Base-by-base conservation (phyloP, 37 sponge, comb jelly and placozoan species). In the Halichondria panicea region DNA sequence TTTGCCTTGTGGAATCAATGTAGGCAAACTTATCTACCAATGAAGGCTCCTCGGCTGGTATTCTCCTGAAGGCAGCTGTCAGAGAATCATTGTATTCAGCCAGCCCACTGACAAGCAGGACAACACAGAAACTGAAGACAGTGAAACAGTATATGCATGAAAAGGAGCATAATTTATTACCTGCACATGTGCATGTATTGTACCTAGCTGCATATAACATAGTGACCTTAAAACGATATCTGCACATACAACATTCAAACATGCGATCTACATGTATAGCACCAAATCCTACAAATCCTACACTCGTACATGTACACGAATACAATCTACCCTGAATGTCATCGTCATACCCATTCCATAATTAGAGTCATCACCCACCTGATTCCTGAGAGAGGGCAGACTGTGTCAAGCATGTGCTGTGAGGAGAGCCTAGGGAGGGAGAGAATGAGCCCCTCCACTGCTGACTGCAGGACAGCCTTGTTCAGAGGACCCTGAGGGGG, bases 341-440 rank as follows among this genome's bases (percentile, higher is more conserved):
- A n/a, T n/a, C n/a, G n/a, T n/a, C n/a, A n/a, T n/a, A n/a, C n/a
- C n/a, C n/a, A n/a, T n/a, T n/a, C n/a, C n/a, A n/a, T n/a, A n/a
- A n/a, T n/a, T n/a, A n/a, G n/a, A n/a, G n/a, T n/a, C n/a, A n/a
- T n/a, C n/a, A n/a, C n/a, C n/a, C n/a, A n/a, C n/a, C n/a, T n/a
- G n/a, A 13, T 61, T 43, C 31, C 41, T 43, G 45, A 70, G 22
- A 70, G 19, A 43, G 77, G 84, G 46, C 85, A 85, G 54, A 72
- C 57, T 1, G 1, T 46, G 39, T 85, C 68, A 35, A 85, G 64
- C 28, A 72, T 53, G 3, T 31, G 40, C 11, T 43, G 66, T 28
- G 85, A 77, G 15, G 85, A 72, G 28, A 85, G 46, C 46, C 85
- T 31, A 28, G 78, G 85, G 4, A 85, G 79, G 46, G 61, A 50